Percentiles rank a stretch among this genome's conserved stretches.
Conservation (phyloP, 1,140 invertebrate species). For the Patella vulgata region DNA sequence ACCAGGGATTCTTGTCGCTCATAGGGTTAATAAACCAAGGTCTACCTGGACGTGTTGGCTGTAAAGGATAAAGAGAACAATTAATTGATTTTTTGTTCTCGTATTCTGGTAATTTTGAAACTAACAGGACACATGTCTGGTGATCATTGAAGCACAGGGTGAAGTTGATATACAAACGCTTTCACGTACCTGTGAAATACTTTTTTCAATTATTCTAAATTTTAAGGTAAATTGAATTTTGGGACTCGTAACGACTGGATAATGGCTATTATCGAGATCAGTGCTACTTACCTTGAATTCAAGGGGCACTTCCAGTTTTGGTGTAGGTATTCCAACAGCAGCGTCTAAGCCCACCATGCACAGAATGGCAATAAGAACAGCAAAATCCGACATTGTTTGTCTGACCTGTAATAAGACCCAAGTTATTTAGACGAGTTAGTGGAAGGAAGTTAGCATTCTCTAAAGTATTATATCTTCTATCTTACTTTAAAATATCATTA, state of each 20-base stretch:
- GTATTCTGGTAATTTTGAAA: too few species aligned
- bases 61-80: not conserved
- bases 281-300: conserved; percentile 68
- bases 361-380: conserved; percentile 95
- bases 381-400: conserved; percentile 94
- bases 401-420: conserved; percentile 74
- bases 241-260: too few species aligned
- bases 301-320: conserved; percentile 87
- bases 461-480: too few species aligned
- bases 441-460: not conserved
- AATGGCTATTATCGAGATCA: too few species aligned
- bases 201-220: too few species aligned
- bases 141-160: not conserved
- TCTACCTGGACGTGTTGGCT: conserved; percentile 46
- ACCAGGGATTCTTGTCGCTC: conserved; percentile 81
- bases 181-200: not conserved
- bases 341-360: conserved; percentile 89
- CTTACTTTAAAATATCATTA: too few species aligned
- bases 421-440: not conserved
- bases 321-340: conserved; percentile 80
- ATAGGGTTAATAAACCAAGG: conserved; percentile 94
- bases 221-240: too few species aligned
- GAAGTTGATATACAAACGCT: not conserved
- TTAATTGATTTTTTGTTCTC: too few species aligned
- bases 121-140: too few species aligned